These are phyloP conservation scores for Nothocercus nigrocapillus DNA, from an alignment of 2,113 vertebrate genomes.

Conservation along the genomic window DNA sequence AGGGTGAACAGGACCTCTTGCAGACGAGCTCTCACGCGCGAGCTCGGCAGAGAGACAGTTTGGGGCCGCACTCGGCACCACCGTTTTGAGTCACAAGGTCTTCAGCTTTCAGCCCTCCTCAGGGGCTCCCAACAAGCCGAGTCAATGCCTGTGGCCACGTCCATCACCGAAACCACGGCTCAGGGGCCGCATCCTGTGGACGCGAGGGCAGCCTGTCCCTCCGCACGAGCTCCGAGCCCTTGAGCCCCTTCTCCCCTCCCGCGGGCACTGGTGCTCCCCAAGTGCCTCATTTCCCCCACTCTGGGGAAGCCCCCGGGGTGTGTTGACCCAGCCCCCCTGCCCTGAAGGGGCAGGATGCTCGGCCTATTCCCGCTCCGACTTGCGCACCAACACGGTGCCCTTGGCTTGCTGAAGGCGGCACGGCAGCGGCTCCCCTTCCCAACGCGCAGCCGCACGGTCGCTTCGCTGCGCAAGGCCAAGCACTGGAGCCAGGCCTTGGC, in stretches of 20 bases:
- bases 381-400: no score
- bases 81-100: background rate
- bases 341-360: no score
- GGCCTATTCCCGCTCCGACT: no score
- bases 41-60: background rate
- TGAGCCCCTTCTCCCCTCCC: background rate
- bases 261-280: no score
- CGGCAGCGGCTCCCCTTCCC: background rate
- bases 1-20: background rate
- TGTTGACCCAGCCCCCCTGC: no score
- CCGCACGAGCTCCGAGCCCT: no score
- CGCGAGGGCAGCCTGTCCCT: background rate
- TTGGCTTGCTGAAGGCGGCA: background rate
- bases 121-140: rapidly evolving
- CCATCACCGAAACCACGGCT: background rate
- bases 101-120: background rate
- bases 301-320: no score
- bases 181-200: background rate
- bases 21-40: background rate
- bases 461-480: background rate
- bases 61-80: background rate
- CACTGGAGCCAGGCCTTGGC: background rate
- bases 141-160: background rate
- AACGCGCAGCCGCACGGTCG: background rate
- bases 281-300: no score